These are phyloP conservation scores for Microtus montanus DNA, from an alignment of 2,113 vertebrate genomes.

Conservation along the genomic window DNA sequence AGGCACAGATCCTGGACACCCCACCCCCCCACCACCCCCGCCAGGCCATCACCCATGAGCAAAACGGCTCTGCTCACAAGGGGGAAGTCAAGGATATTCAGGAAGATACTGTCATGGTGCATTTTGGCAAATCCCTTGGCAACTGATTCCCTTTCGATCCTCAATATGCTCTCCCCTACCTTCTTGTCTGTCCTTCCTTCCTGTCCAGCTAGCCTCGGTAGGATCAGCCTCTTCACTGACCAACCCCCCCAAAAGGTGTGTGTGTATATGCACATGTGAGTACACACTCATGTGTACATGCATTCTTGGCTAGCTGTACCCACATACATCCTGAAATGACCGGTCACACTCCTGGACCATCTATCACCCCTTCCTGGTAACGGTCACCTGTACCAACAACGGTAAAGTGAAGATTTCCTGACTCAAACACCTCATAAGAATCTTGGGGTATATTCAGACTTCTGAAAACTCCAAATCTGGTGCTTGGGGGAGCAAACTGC, in stretches of 20 bases:
- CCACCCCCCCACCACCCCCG: too few relatives aligned
- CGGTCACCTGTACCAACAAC: too few relatives aligned
- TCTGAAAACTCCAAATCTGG: neutral
- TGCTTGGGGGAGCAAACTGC: neutral
- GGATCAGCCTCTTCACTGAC: neutral
- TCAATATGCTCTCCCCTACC: neutral
- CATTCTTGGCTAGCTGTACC: neutral
- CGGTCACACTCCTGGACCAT: neutral
- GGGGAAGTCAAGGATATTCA: neutral
- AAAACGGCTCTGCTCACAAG: neutral
- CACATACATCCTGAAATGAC: neutral
- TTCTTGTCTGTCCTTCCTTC: neutral
- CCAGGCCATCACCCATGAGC: neutral
- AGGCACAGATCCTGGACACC: neutral
- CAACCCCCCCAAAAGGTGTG: rapidly evolving
- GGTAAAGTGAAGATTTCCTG: neutral
- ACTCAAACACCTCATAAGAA: neutral
- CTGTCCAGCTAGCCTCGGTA: neutral
- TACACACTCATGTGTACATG: neutral
- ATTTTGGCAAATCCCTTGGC: neutral
- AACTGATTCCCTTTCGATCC: neutral
- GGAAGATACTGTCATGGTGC: rapidly evolving
- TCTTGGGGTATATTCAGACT: neutral
- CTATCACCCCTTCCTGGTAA: neutral
- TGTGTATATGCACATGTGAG: neutral